phyloP scores from a whole-genome alignment of 35 echinoderm and acorn worm genomes.

The Apostichopus californicus region DNA sequence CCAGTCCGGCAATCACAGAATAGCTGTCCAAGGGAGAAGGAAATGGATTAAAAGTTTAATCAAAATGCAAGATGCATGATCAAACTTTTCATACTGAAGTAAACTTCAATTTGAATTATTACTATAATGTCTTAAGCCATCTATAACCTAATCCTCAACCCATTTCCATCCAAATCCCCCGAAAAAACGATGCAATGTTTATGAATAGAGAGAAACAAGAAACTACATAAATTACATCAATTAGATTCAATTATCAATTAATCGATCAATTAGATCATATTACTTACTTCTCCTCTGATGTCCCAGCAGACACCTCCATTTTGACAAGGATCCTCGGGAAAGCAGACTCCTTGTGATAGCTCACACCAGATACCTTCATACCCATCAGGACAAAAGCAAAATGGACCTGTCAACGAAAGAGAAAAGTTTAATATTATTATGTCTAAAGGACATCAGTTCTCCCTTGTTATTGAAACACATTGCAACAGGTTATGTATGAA shows the following conservation, averaged over 20 bases:
- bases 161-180: too few species aligned
- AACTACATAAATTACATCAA: too few species aligned
- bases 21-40: constrained; percentile 15
- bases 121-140: too few species aligned
- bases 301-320: constrained; percentile 88
- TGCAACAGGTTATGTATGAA: too few species aligned
- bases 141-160: too few species aligned
- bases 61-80: too few species aligned
- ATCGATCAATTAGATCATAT: not conserved
- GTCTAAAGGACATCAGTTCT: not conserved
- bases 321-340: constrained; percentile 77
- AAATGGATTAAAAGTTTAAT: not conserved
- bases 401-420: constrained; percentile 49
- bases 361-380: constrained; percentile 81
- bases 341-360: constrained; percentile 69
- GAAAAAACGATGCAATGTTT: too few species aligned
- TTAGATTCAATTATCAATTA: not conserved
- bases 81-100: not conserved
- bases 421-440: too few species aligned
- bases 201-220: too few species aligned
- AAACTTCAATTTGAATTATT: not conserved
- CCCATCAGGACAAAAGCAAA: constrained; percentile 72
- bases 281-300: constrained; percentile 51
- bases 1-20: constrained; percentile 81
- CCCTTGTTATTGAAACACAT: not conserved